Evolutionary conservation across 1,140 invertebrate species (phyloP), one percentile per base, ranked within the genome.

Genomic region (Hycleus cichorii): DNA sequence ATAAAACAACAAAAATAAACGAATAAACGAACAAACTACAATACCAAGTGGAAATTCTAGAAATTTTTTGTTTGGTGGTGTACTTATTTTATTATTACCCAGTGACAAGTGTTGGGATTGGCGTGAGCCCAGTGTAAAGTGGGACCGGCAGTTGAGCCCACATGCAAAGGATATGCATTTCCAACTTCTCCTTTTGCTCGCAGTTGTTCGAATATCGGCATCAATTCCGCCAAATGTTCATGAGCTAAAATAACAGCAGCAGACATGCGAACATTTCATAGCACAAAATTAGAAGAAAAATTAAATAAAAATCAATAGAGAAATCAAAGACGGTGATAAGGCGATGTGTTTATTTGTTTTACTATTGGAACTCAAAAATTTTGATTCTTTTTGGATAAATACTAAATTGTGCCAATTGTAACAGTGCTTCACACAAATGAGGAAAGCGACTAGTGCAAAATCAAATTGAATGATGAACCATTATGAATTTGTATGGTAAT

Each of bases 141-240:
- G 60, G 71, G 71, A 43, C 70, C 68, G 48, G 76, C 74, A 62
- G 75, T 74, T 57, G 76, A 75, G 49, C 84, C 84, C 81, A 91
- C 88, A 75, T 89, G 87, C 72, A 90, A 85, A 70, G 88, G 88
- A 80, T 89, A 91, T 71, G 88, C 89, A 80, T 87, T 90, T 74
- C 88, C 88, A 68, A 90, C 83, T 74, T 90, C 87, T 77, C 91
- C 88, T 74, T 87, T 87, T 75, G 89, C 88, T 72, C 90, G 83
- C 74, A 93, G 84, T 78, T 87, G 88, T 79, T 93, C 90, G 84
- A 93, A 92, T 80, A 93, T 92, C 72, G 90, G 90, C 86, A 88
- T 90, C 83, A 93, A 82, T 80, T 93, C 88, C 80, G 83, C 88
- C 84, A 93, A 84, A 82, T 92, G 89, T 82, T 91, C 90, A 81